Evolutionary conservation across 2,888 invertebrate species (phyloP).

Genomic region (Eupsilia transversa): DNA sequence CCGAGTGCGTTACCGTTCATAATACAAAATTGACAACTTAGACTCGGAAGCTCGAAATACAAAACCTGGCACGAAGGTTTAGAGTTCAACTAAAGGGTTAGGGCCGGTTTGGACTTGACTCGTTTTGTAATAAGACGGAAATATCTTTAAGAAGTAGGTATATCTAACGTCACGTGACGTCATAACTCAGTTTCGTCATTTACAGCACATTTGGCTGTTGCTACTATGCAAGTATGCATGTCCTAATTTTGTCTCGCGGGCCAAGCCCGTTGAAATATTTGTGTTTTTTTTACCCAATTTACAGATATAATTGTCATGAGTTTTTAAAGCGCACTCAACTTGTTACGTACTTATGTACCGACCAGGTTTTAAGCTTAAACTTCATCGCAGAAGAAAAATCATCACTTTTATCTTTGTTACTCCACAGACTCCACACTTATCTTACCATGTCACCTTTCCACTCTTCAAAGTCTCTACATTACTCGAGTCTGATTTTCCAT

Average conservation of each 20-base stretch:
- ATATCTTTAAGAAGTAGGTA: background rate
- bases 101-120: background rate
- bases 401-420: constrained; percentile 28
- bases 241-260: constrained; percentile 9
- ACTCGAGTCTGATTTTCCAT: constrained; percentile 5
- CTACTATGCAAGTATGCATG: background rate
- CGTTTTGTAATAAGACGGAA: background rate
- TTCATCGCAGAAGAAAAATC: background rate
- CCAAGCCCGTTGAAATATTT: background rate
- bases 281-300: constrained; percentile 2
- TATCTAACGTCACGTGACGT: background rate
- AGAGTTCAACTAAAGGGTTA: background rate
- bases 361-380: background rate
- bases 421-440: constrained; percentile 6
- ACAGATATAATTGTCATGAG: background rate
- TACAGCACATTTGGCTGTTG: constrained; percentile 16
- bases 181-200: constrained; percentile 1
- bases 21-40: background rate
- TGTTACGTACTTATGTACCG: background rate
- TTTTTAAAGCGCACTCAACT: constrained; percentile 1
- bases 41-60: background rate
- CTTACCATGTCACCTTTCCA: background rate
- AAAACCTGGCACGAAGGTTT: too few relatives aligned
- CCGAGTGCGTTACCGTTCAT: background rate
- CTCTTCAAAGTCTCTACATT: constrained; percentile 17